Base-by-base conservation (phyloP, 2,888 invertebrate genomes). In the Scaptomyza flava region DNA sequence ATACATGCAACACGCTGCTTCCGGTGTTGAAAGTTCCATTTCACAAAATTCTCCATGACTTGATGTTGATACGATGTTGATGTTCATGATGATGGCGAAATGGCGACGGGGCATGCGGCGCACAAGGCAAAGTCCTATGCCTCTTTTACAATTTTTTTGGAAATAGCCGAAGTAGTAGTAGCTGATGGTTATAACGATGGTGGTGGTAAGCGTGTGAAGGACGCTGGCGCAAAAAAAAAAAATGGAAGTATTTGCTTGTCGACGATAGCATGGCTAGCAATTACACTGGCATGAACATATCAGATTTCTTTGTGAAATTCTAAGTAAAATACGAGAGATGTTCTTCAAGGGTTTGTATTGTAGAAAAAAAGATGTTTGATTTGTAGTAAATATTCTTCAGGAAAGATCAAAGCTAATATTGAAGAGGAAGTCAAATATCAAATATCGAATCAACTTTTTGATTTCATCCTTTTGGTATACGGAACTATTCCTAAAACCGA, bases 1-100 rank as follows among this genome's bases (percentile, higher is more conserved):
- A 86, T 88, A 88, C 79, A 88, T 87, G 86, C 87, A 85, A 85
- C 84, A 85, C 84, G 84, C 88, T 87, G 84, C 78, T 87, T 85
- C 88, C 85, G 88, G 87, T 85, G 85, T 88, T 86, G 85, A 85
- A 85, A 88, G 87, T 88, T 88, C 72, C 79, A 87, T 83, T 81
- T 79, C 73, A 72, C 60, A 72, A 72, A 81, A 79, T 70, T 79
- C 87, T 83, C 87, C 84, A 72, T 76, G 76, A 59, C 77, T 83
- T 73, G 76, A 85, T 79, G 87, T 51, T 77, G 79, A 82, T 79
- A 68, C 69, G 85, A 74, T 69, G 82, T 61, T 58, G 68, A 73
- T 72, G 75, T 52, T 45, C 36, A 56, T 43, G 72, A 54, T 43
- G 60, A 41, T 52, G 56, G 57, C 41, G 59, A 47, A 45, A 47